Base-by-base conservation (phyloP, 2,888 invertebrate genomes). In the Bimastos eiseni region DNA sequence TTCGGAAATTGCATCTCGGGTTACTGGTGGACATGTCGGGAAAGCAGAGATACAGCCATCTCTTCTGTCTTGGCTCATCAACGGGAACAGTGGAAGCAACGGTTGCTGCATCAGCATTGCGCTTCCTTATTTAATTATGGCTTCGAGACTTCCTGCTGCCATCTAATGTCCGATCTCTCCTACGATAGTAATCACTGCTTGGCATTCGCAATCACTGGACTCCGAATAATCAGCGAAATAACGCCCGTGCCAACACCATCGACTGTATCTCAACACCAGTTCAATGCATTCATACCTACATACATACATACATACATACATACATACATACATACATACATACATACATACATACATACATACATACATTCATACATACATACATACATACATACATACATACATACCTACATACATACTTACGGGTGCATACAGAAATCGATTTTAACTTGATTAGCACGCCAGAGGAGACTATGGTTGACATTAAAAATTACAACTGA, bases 81-180 rank as follows among this genome's bases (percentile, higher is more conserved):
- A 11, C n/a, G n/a, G 11, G 30, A 4, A 1, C 70, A 0, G 70
- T 41, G 41, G 41, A 41, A 11, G 41, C 70, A 11, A 11, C 70
- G 1, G 70, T 8, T 1, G 70, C 70, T 11, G 70, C 70, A n/a
- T 2, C 70, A 70, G 17, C 70, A 70, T 70, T 70, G 13, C 30
- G 70, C 70, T 70, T n/a, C n/a, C 70, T 70, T 70, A 70, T 70
- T 70, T 70, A 70, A 70, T 70, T 70, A 70, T n/a, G 30, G 70
- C 70, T 70, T n/a, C 8, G 70, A 70, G 70, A 1, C n/a, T 70
- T 70, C 70, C 70, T 70, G 70, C 70, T 70, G 70, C 70, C 70
- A 70, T 70, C 70, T 70, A 70, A 70, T 13, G 70, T n/a, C 70
- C n/a, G 70, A 70, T 70, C n/a, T 70, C 49, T 49, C 49, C 49